Evolutionary conservation across 2,888 invertebrate genomes (phyloP).

Genomic region (Blomia tropicalis): DNA sequence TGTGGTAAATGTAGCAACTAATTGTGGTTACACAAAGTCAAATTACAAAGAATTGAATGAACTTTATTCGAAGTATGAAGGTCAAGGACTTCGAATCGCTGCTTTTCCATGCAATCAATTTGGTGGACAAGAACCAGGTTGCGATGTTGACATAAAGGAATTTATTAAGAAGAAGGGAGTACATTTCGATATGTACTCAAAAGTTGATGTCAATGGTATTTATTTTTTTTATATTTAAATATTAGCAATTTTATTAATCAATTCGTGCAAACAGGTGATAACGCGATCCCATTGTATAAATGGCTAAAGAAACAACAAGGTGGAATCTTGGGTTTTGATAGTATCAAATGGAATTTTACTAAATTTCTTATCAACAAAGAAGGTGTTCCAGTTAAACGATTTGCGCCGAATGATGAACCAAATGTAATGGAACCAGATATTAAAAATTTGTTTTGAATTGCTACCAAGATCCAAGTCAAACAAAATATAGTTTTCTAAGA

Average conservation of each 20-base stretch:
- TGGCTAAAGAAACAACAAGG: constrained; percentile 17
- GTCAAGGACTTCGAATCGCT: constrained; percentile 54
- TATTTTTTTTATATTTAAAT: background rate
- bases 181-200: constrained; percentile 44
- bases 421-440: constrained; percentile 18
- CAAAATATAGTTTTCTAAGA: background rate
- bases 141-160: constrained; percentile 24
- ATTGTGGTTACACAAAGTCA: constrained; percentile 59
- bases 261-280: constrained; percentile 37
- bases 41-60: constrained; percentile 61
- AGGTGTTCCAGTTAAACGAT: constrained; percentile 52
- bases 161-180: constrained; percentile 36
- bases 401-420: constrained; percentile 43
- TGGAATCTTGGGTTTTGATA: constrained; percentile 14
- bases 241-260: no score
- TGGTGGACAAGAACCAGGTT: constrained; percentile 37
- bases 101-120: constrained; percentile 79
- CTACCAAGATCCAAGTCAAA: background rate
- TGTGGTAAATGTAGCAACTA: constrained; percentile 71
- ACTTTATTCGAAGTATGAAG: constrained; percentile 54
- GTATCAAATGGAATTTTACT: constrained; percentile 19
- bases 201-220: constrained; percentile 50
- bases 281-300: constrained; percentile 13
- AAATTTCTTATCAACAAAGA: constrained; percentile 14
- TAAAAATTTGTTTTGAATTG: background rate